phyloP scores from a whole-genome alignment of 2,888 invertebrate genomes.

The Fabriciana adippe region DNA sequence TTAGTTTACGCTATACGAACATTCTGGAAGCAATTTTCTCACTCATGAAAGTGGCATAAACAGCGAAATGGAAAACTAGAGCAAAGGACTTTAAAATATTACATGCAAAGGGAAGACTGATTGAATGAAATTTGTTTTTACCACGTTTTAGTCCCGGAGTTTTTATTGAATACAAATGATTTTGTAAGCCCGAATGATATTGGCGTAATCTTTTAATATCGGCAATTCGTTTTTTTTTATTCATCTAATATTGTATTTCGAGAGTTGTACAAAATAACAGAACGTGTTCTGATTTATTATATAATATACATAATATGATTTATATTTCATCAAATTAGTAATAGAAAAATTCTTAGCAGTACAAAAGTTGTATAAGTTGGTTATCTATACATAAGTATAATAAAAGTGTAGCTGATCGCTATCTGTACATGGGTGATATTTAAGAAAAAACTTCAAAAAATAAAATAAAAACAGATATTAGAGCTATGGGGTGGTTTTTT shows the following conservation, averaged over 20 bases:
- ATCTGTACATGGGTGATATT: too few relatives aligned
- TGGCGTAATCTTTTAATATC: conserved; percentile 15
- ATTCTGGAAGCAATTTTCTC: conserved; percentile 29
- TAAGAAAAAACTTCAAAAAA: too few relatives aligned
- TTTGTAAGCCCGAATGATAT: conserved; percentile 20
- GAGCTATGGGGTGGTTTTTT: too few relatives aligned
- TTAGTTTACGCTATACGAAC: conserved; percentile 34
- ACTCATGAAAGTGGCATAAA: conserved; percentile 16
- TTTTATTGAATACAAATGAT: conserved; percentile 23
- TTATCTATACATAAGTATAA: too few relatives aligned
- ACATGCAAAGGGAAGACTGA: conserved; percentile 10
- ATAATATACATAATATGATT: too few relatives aligned
- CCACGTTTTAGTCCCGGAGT: background rate
- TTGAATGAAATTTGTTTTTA: conserved; percentile 12
- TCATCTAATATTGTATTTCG: conserved; percentile 6
- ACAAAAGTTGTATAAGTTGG: too few relatives aligned
- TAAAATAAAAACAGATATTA: too few relatives aligned
- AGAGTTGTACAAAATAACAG: background rate
- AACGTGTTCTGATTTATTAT: background rate
- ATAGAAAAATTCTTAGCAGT: too few relatives aligned
- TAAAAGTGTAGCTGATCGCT: too few relatives aligned
- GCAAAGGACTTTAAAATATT: conserved; percentile 17
- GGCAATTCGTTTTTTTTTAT: conserved; percentile 9
- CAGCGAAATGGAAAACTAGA: conserved; percentile 17
- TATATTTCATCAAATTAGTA: too few relatives aligned